Evolutionary conservation across 2,113 vertebrate genomes (phyloP), one percentile per base, ranked within the genome.

Genomic region (Catagonus wagneri): DNA sequence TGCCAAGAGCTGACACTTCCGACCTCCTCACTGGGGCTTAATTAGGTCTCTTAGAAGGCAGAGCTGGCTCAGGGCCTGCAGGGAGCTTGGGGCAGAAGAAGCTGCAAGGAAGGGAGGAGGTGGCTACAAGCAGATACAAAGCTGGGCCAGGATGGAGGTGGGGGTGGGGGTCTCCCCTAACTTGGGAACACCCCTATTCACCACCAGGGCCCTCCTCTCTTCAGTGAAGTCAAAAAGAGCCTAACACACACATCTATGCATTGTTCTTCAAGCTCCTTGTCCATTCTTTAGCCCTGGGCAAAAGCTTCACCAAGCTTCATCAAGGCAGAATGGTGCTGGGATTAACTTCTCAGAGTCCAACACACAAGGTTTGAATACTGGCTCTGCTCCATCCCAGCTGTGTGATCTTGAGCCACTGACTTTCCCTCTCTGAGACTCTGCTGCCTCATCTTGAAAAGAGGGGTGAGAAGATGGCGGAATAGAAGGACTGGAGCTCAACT

Each of bases 21-120:
- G 0, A 60, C 32, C 86, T 63, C 76, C 86, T 87, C 58, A 4
- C 56, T 0, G 3, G 34, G 54, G 44, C 86, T 65, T 85, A 91
- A 91, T 96, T 76, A 89, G 72, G n/a, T 34, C 87, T 83, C 80
- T 92, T 29, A 66, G 68, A 93, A 85, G 83, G 27, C 78, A 58
- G 20, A 2, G 44, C 52, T 54, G 72, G 83, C 94, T 69, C 54
- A 1, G 60, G 71, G 66, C 87, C 90, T 65, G 66, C 78, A n/a
- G 97, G 56, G 50, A 66, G 78, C 94, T 80, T 3, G 22, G 56
- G 79, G 94, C 79, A 66, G 39, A 80, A 60, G 81, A 83, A 29
- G 75, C 81, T 63, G n/a, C 34, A 3, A 86, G 80, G 16, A 11
- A 1, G 39, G 36, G 25, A 66, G 50, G 68, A 23, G 58, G 66